Evolutionary conservation across 2,113 vertebrate genomes (phyloP).

Genomic region (Rhabdornis inornatus): DNA sequence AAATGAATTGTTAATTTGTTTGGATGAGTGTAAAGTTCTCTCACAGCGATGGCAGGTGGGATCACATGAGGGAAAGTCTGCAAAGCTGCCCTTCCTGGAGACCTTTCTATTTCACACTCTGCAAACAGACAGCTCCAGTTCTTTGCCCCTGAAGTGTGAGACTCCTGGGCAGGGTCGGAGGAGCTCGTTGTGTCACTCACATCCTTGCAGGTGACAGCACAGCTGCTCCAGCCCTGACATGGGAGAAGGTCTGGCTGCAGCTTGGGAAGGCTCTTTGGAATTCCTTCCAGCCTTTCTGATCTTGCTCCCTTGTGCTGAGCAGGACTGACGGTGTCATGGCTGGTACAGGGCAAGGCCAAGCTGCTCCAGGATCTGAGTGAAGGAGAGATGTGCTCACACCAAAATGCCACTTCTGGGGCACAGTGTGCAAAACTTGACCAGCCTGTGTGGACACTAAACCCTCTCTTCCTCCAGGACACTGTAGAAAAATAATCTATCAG

Average conservation of each 20-base stretch:
- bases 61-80: not conserved
- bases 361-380: not conserved
- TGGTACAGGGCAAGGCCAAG: not conserved
- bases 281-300: not conserved
- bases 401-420: not conserved
- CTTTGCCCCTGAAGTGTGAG: accelerated
- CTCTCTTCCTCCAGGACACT: not conserved
- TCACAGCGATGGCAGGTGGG: constrained; percentile 11
- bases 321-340: not conserved
- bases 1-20: constrained; percentile 55
- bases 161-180: accelerated
- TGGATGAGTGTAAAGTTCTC: constrained; percentile 9
- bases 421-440: accelerated
- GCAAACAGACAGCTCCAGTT: not conserved
- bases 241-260: not conserved
- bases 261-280: accelerated
- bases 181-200: not conserved
- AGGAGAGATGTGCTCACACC: not conserved
- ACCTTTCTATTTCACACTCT: not conserved
- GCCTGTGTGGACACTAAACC: not conserved
- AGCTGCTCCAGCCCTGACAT: not conserved
- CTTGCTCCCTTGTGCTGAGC: not conserved
- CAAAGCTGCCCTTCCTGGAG: not conserved
- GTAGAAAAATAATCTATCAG: not conserved
- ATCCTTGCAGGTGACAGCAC: not conserved